Evolutionary conservation across 2,888 invertebrate genomes (phyloP).

Genomic region (Nezara viridula): DNA sequence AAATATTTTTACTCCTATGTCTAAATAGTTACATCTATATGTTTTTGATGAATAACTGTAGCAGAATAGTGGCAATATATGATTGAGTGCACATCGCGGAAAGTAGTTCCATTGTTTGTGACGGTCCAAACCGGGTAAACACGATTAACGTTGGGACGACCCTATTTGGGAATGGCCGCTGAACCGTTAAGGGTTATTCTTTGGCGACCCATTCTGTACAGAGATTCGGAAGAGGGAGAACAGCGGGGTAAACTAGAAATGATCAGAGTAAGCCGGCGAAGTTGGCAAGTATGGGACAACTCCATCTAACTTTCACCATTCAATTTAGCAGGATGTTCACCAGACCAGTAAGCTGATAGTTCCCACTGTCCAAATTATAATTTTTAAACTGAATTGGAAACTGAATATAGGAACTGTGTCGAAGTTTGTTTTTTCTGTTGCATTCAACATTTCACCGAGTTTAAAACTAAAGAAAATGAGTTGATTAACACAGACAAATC

Average conservation of each 20-base stretch:
- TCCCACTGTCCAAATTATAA: neutral
- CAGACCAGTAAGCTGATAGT: constrained; percentile 38
- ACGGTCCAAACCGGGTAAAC: neutral
- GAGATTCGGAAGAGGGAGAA: neutral
- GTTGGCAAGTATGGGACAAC: constrained; percentile 39
- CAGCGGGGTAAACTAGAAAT: neutral
- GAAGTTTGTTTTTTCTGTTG: neutral
- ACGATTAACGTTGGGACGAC: neutral
- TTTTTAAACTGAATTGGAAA: constrained; percentile 19
- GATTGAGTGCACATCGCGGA: neutral
- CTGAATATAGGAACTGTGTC: neutral
- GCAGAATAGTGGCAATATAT: neutral
- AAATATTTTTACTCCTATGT: no score
- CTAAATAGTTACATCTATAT: no score
- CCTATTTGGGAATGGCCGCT: neutral
- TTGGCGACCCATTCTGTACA: neutral
- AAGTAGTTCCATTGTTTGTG: neutral
- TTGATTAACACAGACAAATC: neutral
- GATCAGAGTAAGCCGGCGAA: constrained; percentile 2
- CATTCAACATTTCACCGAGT: neutral
- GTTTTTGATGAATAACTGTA: no score
- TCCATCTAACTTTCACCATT: constrained; percentile 44
- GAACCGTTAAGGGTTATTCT: neutral
- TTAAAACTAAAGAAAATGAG: neutral
- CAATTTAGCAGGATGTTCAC: constrained; percentile 27